Evolutionary conservation across 2,888 invertebrate genomes (phyloP).

Genomic region (Anaspis maculata): DNA sequence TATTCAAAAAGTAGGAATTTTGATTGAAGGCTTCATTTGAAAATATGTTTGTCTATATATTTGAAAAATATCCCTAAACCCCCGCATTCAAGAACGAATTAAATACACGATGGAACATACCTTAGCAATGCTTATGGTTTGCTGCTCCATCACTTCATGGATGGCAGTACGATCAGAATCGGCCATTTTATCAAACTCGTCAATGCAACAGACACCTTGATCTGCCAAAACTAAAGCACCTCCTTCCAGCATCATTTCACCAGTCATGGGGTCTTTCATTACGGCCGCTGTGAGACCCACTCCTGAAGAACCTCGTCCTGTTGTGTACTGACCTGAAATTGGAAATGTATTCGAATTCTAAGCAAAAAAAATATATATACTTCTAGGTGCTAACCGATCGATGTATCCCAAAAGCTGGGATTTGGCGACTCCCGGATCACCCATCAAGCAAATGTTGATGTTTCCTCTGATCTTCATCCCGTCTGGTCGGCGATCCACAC

Average conservation of each 20-base stretch:
- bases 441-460: constrained; percentile 98
- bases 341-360: constrained; percentile 41
- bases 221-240: constrained; percentile 95
- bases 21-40: no score
- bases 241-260: constrained; percentile 95
- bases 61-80: not conserved
- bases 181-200: constrained; percentile 99
- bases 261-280: constrained; percentile 93
- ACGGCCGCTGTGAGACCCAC: constrained; percentile 99
- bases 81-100: no score
- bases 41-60: no score
- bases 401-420: constrained; percentile 94
- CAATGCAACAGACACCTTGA: constrained; percentile 97
- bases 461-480: constrained; percentile 97
- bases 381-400: constrained; percentile 83
- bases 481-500: constrained; percentile 78
- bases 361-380: constrained; percentile 39
- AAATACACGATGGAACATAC: no score
- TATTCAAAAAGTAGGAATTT: constrained; percentile 4
- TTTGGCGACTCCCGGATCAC: constrained; percentile 99
- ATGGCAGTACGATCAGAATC: constrained; percentile 91
- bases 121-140: constrained; percentile 98
- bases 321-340: constrained; percentile 95
- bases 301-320: constrained; percentile 92
- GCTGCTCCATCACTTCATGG: constrained; percentile 99